These are phyloP conservation scores for Lamellibrachia satsuma DNA, from an alignment of 2,888 invertebrate species.

Conservation along the genomic window DNA sequence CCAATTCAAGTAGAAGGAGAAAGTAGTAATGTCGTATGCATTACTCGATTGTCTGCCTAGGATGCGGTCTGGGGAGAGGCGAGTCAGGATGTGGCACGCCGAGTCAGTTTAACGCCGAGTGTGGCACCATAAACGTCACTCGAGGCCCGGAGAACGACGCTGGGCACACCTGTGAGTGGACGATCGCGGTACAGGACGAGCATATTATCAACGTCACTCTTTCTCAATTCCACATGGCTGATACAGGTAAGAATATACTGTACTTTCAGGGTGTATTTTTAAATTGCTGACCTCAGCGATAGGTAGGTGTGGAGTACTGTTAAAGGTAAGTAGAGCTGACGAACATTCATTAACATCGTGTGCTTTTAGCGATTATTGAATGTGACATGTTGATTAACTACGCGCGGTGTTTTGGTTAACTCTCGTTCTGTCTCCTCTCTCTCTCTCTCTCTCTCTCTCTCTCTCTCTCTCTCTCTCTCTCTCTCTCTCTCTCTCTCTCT, in stretches of 20 bases:
- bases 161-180: constrained; percentile 34
- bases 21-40: not conserved
- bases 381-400: too few species aligned
- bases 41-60: constrained; percentile 19
- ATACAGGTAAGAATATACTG: constrained; percentile 31
- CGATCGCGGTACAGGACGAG: constrained; percentile 28
- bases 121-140: constrained; percentile 30
- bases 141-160: not conserved
- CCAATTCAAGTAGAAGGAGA: too few species aligned
- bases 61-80: constrained; percentile 34
- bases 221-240: constrained; percentile 35
- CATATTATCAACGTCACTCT: constrained; percentile 34
- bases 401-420: too few species aligned
- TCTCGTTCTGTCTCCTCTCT: too few species aligned
- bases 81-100: constrained; percentile 37
- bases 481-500: too few species aligned
- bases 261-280: not conserved
- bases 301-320: too few species aligned
- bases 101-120: constrained; percentile 29
- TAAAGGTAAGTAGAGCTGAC: too few species aligned
- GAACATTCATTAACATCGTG: too few species aligned
- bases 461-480: too few species aligned
- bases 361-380: too few species aligned
- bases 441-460: too few species aligned
- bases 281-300: too few species aligned